Percentiles rank a stretch among this genome's conserved stretches.
phyloP scores from a whole-genome alignment of 2,888 invertebrate species.

The Serripes groenlandicus region DNA sequence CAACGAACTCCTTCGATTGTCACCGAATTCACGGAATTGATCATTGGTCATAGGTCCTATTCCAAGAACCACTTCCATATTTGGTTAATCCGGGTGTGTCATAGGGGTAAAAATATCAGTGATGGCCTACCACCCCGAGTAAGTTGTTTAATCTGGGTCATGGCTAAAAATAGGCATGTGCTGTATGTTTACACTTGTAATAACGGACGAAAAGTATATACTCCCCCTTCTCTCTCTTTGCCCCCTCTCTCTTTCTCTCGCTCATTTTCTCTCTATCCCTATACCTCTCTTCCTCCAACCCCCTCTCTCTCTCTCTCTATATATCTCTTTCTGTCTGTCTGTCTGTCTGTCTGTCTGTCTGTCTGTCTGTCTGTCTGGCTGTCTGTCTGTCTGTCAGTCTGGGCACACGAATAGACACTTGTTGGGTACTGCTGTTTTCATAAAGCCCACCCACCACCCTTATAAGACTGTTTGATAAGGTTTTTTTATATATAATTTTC shows the following conservation, averaged over 20 bases:
- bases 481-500: no score
- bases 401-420: no score
- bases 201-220: not conserved
- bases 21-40: not conserved
- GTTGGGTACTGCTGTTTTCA: no score
- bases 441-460: no score
- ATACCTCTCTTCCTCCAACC: not conserved
- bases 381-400: no score
- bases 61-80: constrained; percentile 16
- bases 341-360: not conserved
- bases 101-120: constrained; percentile 13
- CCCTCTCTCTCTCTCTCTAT: not conserved
- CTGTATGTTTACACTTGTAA: constrained; percentile 6
- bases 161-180: not conserved
- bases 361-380: no score
- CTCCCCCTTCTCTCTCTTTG: no score
- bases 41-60: not conserved
- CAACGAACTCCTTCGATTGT: not conserved
- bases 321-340: not conserved
- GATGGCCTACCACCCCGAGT: not conserved
- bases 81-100: constrained; percentile 8
- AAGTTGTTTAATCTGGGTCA: constrained; percentile 6
- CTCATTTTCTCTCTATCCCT: not conserved
- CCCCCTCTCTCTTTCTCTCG: not conserved
- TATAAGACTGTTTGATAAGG: no score